Percentiles rank a stretch among this genome's conserved stretches.
Evolutionary conservation across 2,888 invertebrate species (phyloP).

Genomic region (Arctia plantaginis): DNA sequence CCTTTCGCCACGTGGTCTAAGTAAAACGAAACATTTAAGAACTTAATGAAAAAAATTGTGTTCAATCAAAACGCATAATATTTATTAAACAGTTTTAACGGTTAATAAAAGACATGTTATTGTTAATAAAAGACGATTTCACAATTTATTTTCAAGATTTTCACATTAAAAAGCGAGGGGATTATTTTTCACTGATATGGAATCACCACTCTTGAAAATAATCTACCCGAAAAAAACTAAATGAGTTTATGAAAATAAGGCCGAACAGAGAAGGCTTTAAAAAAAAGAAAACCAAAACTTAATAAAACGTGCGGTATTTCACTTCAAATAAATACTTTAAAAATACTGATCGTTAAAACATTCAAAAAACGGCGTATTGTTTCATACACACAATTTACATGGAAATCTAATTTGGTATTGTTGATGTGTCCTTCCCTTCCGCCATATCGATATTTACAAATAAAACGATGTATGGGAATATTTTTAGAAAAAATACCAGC

Average conservation of each 20-base stretch:
- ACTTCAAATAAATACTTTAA: conserved; percentile 32
- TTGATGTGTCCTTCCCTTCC: conserved; percentile 25
- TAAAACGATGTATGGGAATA: conserved; percentile 34
- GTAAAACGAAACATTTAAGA: no score
- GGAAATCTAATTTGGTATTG: conserved; percentile 33
- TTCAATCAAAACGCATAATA: no score
- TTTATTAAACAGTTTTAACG: no score
- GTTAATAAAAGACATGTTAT: no score
- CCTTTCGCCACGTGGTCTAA: no score
- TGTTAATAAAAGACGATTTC: not conserved
- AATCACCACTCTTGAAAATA: not conserved
- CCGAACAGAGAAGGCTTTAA: no score
- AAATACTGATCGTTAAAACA: conserved; percentile 46
- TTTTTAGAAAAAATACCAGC: conserved; percentile 54
- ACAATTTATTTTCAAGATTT: not conserved
- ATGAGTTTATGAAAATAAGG: not conserved
- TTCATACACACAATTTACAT: conserved; percentile 39
- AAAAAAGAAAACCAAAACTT: not conserved
- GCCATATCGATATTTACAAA: conserved; percentile 47
- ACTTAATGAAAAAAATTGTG: no score
- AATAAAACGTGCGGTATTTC: conserved; percentile 3
- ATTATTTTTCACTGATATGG: not conserved
- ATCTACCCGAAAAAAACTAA: not conserved
- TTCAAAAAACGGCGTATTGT: conserved; percentile 27
- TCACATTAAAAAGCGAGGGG: not conserved